Evolutionary conservation across 1,140 invertebrate genomes (phyloP).

Genomic region (Daktulosphaira vitifoliae): DNA sequence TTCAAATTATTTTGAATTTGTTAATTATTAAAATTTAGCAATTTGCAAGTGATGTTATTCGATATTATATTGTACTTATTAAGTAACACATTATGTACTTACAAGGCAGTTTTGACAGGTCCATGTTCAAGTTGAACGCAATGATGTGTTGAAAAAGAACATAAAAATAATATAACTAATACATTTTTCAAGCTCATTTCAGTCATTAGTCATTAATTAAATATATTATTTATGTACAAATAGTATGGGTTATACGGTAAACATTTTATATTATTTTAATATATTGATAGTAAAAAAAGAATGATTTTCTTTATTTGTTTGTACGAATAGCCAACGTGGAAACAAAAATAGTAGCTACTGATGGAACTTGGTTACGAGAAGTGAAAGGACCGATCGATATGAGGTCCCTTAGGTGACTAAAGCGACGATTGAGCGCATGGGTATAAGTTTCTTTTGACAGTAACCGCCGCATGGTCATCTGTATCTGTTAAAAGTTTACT

Average conservation of each 20-base stretch:
- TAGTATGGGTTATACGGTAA: background rate
- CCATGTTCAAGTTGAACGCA: conserved; percentile 10
- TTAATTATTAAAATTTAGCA: no score
- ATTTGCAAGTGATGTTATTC: no score
- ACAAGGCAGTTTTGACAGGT: conserved; percentile 15
- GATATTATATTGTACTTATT: no score
- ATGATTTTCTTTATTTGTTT: background rate
- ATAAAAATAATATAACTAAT: background rate
- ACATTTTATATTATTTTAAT: no score
- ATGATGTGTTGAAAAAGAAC: background rate
- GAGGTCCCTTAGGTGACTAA: conserved; percentile 2
- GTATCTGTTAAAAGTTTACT: no score
- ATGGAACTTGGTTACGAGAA: background rate
- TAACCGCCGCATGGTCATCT: no score
- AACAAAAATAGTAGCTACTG: background rate
- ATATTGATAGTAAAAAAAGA: background rate
- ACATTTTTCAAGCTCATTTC: conserved; percentile 9
- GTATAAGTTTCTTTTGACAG: background rate
- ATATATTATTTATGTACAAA: no score
- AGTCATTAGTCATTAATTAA: background rate
- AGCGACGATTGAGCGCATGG: background rate
- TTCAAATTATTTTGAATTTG: no score
- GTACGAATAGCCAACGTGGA: background rate
- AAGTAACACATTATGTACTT: no score
- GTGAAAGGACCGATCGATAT: conserved; percentile 17